Percentiles rank a stretch among this genome's conserved stretches.
phyloP scores from a whole-genome alignment of 2,113 vertebrate species.

The Grallaria varia region DNA sequence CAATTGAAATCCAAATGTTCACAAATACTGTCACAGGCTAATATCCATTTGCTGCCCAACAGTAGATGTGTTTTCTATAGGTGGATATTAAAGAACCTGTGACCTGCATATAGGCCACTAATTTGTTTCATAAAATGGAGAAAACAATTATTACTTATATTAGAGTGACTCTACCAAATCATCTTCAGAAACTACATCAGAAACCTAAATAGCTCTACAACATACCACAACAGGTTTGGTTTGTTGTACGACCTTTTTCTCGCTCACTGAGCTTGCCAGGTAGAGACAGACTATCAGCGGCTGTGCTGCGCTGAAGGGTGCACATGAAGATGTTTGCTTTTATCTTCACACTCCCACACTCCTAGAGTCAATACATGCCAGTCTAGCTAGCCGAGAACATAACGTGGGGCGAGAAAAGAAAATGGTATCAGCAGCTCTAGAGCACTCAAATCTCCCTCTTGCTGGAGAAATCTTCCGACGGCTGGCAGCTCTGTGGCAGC shows the following conservation, averaged over 20 bases:
- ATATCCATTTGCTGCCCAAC: background rate
- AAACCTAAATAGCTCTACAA: background rate
- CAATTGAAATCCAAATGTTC: background rate
- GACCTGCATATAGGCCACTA: background rate
- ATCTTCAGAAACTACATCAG: background rate
- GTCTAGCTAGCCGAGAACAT: rapidly evolving
- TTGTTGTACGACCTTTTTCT: background rate
- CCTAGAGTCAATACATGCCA: background rate
- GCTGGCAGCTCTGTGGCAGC: background rate
- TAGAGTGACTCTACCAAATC: background rate
- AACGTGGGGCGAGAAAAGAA: background rate
- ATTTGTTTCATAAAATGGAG: background rate
- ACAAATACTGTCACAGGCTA: background rate
- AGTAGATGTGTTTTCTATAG: background rate
- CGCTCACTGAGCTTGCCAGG: background rate
- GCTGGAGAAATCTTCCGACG: background rate
- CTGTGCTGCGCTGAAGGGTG: rapidly evolving
- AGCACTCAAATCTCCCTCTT: background rate
- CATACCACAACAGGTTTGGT: background rate
- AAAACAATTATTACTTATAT: background rate
- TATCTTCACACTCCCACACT: background rate
- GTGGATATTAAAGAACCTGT: background rate
- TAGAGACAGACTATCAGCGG: background rate
- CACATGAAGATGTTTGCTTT: background rate
- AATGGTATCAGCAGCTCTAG: background rate